Percentiles rank a stretch among this genome's conserved stretches.
phyloP scores from a whole-genome alignment of 2,888 invertebrate genomes.

The Cryptosula pallasiana region DNA sequence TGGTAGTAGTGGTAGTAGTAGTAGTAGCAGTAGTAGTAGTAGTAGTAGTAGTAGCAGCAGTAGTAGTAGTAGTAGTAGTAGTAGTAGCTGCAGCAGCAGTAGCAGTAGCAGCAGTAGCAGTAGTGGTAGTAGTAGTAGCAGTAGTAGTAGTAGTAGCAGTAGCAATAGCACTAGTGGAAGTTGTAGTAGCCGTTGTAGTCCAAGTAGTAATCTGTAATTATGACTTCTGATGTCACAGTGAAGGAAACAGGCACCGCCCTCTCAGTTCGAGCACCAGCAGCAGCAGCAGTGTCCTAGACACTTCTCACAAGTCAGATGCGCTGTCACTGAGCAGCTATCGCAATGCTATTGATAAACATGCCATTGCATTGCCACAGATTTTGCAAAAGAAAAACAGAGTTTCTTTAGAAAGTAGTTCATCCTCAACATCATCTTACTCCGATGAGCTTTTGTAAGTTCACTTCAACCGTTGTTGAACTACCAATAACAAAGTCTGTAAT shows the following conservation, averaged over 20 bases:
- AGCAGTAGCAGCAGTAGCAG: constrained; percentile 19
- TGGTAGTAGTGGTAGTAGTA: constrained; percentile 23
- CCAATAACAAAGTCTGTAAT: no score
- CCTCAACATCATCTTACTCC: background rate
- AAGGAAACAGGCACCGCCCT: background rate
- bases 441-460: background rate
- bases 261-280: constrained; percentile 13
- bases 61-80: constrained; percentile 23
- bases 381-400: background rate
- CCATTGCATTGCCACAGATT: background rate
- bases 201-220: no score
- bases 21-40: constrained; percentile 22
- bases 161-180: constrained; percentile 24
- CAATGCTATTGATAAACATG: background rate
- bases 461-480: no score
- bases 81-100: constrained; percentile 16
- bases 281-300: background rate
- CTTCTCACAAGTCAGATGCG: background rate
- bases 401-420: background rate
- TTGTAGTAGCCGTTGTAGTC: constrained; percentile 18
- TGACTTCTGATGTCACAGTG: no score
- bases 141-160: constrained; percentile 14
- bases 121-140: constrained; percentile 8
- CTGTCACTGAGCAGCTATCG: constrained; percentile 1
- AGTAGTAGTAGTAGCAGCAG: constrained; percentile 17